Evolutionary conservation across 2,888 invertebrate genomes (phyloP).

Genomic region (Cantharis rufa): DNA sequence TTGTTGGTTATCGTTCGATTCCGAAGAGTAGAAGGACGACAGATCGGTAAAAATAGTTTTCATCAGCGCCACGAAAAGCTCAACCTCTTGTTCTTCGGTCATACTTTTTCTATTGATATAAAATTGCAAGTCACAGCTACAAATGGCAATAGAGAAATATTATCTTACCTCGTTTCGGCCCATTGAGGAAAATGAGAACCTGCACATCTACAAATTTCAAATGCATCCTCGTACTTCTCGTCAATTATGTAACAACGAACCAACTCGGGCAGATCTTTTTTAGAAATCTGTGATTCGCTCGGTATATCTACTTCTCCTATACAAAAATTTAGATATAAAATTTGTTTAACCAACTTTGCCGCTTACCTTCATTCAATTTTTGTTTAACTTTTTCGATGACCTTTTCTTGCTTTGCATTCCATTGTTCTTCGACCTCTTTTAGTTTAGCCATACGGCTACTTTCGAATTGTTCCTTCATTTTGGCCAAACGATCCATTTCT

Average conservation of each 20-base stretch:
- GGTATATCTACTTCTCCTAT: neutral
- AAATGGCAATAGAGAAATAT: neutral
- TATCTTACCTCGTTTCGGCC: conserved; percentile 23
- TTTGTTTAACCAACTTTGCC: neutral
- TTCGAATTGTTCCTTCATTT: conserved; percentile 60
- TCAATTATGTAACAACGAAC: conserved; percentile 57
- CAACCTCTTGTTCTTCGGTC: conserved; percentile 33
- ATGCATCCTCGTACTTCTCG: conserved; percentile 61
- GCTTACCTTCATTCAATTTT: conserved; percentile 40
- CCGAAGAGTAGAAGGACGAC: conserved; percentile 7
- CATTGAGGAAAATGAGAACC: conserved; percentile 21
- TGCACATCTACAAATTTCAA: conserved; percentile 40
- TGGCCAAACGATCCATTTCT: conserved; percentile 53
- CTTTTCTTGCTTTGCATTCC: conserved; percentile 60
- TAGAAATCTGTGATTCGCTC: conserved; percentile 12
- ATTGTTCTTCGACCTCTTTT: conserved; percentile 54
- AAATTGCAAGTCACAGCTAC: neutral
- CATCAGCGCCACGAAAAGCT: conserved; percentile 37
- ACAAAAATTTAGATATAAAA: neutral
- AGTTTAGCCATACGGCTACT: conserved; percentile 60
- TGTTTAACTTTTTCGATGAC: conserved; percentile 59
- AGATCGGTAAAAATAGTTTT: conserved; percentile 37
- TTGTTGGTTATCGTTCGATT: conserved; percentile 43
- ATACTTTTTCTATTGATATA: conserved; percentile 30
- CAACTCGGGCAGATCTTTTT: conserved; percentile 32